Percentiles rank a stretch among this genome's conserved stretches.
phyloP scores from a whole-genome alignment of 2,113 vertebrate genomes.

The Bufo bufo region DNA sequence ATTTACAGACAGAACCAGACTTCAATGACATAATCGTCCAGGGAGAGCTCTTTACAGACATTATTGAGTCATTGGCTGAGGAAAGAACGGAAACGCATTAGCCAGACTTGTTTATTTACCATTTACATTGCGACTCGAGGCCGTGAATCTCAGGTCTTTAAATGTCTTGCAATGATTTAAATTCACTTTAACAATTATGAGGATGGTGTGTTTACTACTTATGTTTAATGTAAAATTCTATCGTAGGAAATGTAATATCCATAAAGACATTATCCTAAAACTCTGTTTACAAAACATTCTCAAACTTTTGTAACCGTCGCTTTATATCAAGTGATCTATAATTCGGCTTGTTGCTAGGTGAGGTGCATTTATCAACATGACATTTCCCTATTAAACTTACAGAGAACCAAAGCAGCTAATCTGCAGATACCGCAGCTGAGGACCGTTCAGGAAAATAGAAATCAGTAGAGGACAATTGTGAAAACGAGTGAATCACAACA shows the following conservation, averaged over 20 bases:
- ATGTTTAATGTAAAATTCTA: not conserved
- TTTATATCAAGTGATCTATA: slow-evolving; percentile 7
- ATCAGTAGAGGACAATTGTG: not conserved
- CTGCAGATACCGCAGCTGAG: not conserved
- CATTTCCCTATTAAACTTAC: not conserved
- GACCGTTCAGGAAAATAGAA: not conserved
- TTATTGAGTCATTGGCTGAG: slow-evolving; percentile 26
- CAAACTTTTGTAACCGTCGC: not conserved
- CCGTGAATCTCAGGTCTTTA: not conserved
- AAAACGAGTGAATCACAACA: not conserved
- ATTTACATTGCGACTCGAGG: not conserved
- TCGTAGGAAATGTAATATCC: not conserved
- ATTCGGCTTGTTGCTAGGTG: not conserved
- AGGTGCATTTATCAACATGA: not conserved
- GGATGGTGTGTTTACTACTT: not conserved
- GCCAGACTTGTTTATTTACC: not conserved
- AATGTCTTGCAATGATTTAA: slow-evolving; percentile 12
- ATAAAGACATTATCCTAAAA: not conserved
- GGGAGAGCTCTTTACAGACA: not conserved
- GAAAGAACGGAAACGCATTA: slow-evolving; percentile 23
- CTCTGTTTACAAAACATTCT: not conserved
- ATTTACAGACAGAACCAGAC: not conserved
- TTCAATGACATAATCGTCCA: not conserved
- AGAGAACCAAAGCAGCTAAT: not conserved
- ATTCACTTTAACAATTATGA: slow-evolving; percentile 35